phyloP scores from a whole-genome alignment of 2,888 invertebrate species.

The Trichacis sp. region DNA sequence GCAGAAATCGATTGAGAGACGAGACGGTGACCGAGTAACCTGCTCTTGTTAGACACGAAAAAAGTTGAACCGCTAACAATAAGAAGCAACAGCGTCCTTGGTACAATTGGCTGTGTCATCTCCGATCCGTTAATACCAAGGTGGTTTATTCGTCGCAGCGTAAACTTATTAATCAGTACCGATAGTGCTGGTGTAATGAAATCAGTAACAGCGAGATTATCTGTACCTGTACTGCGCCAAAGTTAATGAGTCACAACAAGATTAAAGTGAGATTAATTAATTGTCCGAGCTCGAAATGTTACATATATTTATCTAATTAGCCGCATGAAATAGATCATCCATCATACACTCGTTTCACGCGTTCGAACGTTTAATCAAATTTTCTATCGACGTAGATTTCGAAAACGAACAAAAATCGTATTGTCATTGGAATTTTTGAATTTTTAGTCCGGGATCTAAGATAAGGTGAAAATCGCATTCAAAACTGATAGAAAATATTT shows the following conservation, averaged over 20 bases:
- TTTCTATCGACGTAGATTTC: no score
- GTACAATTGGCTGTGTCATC: slow-evolving; percentile 66
- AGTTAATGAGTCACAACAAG: slow-evolving; percentile 56
- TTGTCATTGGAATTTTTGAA: no score
- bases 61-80: slow-evolving; percentile 62
- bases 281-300: neutral
- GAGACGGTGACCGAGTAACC: slow-evolving; percentile 62
- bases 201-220: slow-evolving; percentile 50
- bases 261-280: slow-evolving; percentile 37
- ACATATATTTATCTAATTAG: neutral
- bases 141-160: slow-evolving; percentile 48
- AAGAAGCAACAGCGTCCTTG: slow-evolving; percentile 51
- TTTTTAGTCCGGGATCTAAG: no score
- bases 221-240: slow-evolving; percentile 36
- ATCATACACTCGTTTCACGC: neutral
- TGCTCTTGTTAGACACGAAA: slow-evolving; percentile 56
- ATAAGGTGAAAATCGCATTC: no score
- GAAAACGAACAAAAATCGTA: no score
- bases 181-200: slow-evolving; percentile 63
- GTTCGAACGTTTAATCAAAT: neutral
- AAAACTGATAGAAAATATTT: no score
- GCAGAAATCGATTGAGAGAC: slow-evolving; percentile 16
- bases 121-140: slow-evolving; percentile 65
- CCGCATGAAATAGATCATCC: neutral
- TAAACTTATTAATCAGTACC: slow-evolving; percentile 62